Percentiles rank a stretch among this genome's conserved stretches.
Evolutionary conservation across 2,888 invertebrate genomes (phyloP).

Genomic region (Diploptera punctata): DNA sequence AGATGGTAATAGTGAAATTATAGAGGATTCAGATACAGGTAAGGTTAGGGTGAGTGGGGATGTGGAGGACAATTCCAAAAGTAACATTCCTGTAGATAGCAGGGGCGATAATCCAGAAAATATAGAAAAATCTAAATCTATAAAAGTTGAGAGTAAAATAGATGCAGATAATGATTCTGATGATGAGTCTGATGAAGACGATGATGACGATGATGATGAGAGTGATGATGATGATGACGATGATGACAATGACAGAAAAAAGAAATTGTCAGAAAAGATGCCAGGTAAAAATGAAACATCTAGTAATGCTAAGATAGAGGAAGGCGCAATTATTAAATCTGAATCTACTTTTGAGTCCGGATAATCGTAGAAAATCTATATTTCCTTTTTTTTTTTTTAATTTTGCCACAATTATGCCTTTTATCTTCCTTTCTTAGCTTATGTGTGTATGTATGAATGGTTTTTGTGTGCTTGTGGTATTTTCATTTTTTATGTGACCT

Average conservation of each 20-base stretch:
- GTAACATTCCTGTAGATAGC: not conserved
- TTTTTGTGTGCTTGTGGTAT: too few relatives aligned
- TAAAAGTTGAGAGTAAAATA: not conserved
- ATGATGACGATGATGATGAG: not conserved
- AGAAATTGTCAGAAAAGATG: not conserved
- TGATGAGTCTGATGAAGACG: not conserved
- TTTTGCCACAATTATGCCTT: too few relatives aligned
- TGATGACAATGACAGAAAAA: not conserved
- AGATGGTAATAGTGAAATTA: conserved; percentile 21
- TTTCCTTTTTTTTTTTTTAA: too few relatives aligned
- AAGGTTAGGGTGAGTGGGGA: conserved; percentile 15
- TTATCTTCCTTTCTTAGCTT: too few relatives aligned
- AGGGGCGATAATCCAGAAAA: not conserved
- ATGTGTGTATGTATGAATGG: too few relatives aligned
- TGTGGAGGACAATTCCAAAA: not conserved
- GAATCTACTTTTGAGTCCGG: not conserved
- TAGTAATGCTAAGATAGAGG: not conserved
- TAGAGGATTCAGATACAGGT: conserved; percentile 30
- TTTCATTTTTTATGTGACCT: too few relatives aligned
- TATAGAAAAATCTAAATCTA: not conserved
- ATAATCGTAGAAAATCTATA: too few relatives aligned
- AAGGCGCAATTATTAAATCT: not conserved
- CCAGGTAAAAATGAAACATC: not conserved
- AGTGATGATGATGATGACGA: not conserved
- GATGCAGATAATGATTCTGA: not conserved